Conservation (phyloP, 30 jellyfish, hydroid and myxozoan genomes). For the Phacellophora camtschatica region DNA sequence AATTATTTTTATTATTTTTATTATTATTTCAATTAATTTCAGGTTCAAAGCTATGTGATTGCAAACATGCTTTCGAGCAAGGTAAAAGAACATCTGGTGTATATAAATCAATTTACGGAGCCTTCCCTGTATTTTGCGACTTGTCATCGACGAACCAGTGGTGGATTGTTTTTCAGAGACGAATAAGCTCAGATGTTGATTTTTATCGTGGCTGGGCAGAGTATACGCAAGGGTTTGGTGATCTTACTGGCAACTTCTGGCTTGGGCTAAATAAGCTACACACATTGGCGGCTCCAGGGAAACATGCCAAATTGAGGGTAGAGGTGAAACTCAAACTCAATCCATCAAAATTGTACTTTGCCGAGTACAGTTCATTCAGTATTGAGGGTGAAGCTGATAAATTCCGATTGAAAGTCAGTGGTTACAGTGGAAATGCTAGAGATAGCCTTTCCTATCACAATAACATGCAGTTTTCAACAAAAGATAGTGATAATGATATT, state of each 20-base stretch:
- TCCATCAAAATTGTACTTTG: neutral
- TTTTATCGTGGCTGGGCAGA: neutral
- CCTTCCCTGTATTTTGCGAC: no score
- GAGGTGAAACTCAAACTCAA: neutral
- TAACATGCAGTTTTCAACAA: slow-evolving; percentile 1
- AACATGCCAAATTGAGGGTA: neutral
- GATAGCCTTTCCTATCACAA: neutral
- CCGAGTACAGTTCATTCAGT: neutral
- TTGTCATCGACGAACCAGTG: slow-evolving; percentile 1
- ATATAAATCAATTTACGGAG: no score
- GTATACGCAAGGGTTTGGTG: slow-evolving; percentile 6
- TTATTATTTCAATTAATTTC: no score
- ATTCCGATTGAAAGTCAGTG: neutral
- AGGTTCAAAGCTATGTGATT: no score
- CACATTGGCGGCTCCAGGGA: neutral
- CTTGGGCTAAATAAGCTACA: slow-evolving; percentile 8
- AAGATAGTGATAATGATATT: slow-evolving; percentile 13
- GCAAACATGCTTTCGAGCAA: no score
- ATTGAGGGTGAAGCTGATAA: neutral
- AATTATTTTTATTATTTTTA: no score
- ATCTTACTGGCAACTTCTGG: slow-evolving; percentile 1
- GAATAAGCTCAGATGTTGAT: neutral
- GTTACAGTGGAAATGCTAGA: neutral
- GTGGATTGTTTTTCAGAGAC: slow-evolving; percentile 15
- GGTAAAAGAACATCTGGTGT: no score